Percentiles rank a stretch among this genome's conserved stretches.
phyloP scores from a whole-genome alignment of 1,140 invertebrate genomes.

The Drosophila oshimai region DNA sequence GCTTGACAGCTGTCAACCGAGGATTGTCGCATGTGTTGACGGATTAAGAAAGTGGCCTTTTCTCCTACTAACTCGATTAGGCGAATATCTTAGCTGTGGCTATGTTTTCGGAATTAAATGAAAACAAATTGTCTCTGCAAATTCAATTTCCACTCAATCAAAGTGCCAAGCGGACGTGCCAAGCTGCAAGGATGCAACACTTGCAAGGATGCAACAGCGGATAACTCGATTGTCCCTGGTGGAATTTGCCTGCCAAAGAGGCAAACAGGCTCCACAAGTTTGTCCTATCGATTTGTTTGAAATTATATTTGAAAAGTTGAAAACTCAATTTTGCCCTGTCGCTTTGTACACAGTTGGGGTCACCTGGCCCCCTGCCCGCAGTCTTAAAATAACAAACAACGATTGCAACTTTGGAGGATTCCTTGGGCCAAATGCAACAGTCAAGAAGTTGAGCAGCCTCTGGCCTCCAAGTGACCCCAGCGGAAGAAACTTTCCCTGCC shows the following conservation, averaged over 20 bases:
- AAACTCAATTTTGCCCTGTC: conserved; percentile 66
- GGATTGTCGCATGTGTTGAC: conserved; percentile 34
- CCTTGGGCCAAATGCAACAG: conserved; percentile 61
- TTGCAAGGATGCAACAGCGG: conserved; percentile 16
- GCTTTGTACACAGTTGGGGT: conserved; percentile 36
- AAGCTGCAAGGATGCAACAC: conserved; percentile 1
- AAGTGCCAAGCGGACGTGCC: conserved; percentile 44
- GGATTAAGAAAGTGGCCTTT: conserved; percentile 28
- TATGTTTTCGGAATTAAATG: conserved; percentile 58
- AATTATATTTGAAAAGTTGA: conserved; percentile 75
- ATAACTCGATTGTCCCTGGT: conserved; percentile 63
- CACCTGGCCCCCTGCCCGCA: background rate
- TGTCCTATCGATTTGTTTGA: conserved; percentile 71
- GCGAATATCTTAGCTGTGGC: conserved; percentile 1
- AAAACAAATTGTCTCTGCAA: conserved; percentile 65
- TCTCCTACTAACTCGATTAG: background rate
- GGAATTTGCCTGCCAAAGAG: conserved; percentile 43
- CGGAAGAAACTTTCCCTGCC: conserved; percentile 40
- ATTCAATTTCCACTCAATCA: conserved; percentile 69
- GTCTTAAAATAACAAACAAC: conserved; percentile 27
- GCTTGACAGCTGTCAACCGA: conserved; percentile 44
- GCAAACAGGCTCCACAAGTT: conserved; percentile 53
- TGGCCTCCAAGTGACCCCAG: conserved; percentile 32
- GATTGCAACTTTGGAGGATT: conserved; percentile 13
- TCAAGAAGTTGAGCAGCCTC: conserved; percentile 36